Evolutionary conservation across 2,888 invertebrate species (phyloP).

Genomic region (Odiellus spinosus): DNA sequence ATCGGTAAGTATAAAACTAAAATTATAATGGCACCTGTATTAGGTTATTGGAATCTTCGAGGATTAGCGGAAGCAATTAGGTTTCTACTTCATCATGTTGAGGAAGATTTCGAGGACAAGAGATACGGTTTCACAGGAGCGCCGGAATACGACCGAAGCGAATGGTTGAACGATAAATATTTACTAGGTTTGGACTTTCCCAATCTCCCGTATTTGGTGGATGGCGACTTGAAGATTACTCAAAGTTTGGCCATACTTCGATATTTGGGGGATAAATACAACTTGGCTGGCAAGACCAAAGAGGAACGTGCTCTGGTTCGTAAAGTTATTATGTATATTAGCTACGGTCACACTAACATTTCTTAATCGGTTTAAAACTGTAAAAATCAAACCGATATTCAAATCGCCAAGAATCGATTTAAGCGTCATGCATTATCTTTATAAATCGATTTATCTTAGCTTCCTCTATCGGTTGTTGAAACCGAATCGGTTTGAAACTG

Average conservation of each 20-base stretch:
- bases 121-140: constrained; percentile 30
- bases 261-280: constrained; percentile 17
- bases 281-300: constrained; percentile 10
- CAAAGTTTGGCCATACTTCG: constrained; percentile 27
- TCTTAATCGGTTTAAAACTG: too few relatives aligned
- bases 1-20: too few relatives aligned
- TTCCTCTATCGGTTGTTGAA: too few relatives aligned
- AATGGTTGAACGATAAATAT: constrained; percentile 16
- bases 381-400: too few relatives aligned
- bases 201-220: constrained; percentile 31
- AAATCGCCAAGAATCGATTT: too few relatives aligned
- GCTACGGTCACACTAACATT: too few relatives aligned
- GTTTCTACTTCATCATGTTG: constrained; percentile 30
- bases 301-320: constrained; percentile 8
- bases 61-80: constrained; percentile 24
- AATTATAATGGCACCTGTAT: constrained; percentile 4
- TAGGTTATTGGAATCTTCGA: constrained; percentile 21
- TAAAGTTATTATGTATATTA: too few relatives aligned
- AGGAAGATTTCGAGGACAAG: constrained; percentile 32
- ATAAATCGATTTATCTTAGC: too few relatives aligned
- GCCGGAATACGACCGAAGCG: constrained; percentile 27
- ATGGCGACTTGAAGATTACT: constrained; percentile 28
- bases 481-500: too few relatives aligned
- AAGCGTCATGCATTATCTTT: too few relatives aligned
- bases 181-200: constrained; percentile 28